These are phyloP conservation scores for Dolichopus griseipennis DNA, from an alignment of 2,888 invertebrate species.

Conservation along the genomic window DNA sequence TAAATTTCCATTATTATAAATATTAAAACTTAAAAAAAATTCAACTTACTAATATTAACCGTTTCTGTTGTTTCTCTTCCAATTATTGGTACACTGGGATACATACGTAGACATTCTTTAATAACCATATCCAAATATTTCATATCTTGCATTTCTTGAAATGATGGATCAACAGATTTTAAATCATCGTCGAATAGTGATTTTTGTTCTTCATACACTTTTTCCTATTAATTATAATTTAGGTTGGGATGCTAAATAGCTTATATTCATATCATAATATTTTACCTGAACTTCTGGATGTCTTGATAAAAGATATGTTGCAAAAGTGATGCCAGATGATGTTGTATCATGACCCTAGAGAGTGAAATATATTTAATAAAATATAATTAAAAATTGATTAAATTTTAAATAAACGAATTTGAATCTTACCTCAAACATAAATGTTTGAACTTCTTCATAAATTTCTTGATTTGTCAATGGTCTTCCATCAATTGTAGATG, in stretches of 20 bases:
- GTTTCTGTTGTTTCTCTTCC: constrained; percentile 25
- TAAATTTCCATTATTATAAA: neutral
- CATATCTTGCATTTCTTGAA: constrained; percentile 30
- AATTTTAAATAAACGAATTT: neutral
- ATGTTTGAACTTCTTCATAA: constrained; percentile 35
- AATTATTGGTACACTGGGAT: constrained; percentile 34
- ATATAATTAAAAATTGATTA: neutral
- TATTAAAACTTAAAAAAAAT: neutral
- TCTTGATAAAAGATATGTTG: constrained; percentile 46
- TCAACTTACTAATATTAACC: neutral
- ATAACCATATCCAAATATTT: constrained; percentile 32
- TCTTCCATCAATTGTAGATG: constrained; percentile 29
- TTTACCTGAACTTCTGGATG: constrained; percentile 45
- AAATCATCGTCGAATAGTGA: constrained; percentile 41
- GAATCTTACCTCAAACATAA: constrained; percentile 32
- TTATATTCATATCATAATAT: too few relatives aligned
- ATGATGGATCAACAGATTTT: constrained; percentile 21
- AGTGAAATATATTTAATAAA: constrained; percentile 11
- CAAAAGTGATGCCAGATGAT: constrained; percentile 48
- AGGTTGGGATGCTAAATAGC: too few relatives aligned
- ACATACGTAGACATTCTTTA: constrained; percentile 32
- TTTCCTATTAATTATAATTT: constrained; percentile 29
- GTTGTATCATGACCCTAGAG: constrained; percentile 50
- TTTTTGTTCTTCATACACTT: constrained; percentile 44
- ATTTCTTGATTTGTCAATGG: constrained; percentile 30